Evolutionary conservation across 2,113 vertebrate genomes (phyloP).

Genomic region (Lophura nycthemera): DNA sequence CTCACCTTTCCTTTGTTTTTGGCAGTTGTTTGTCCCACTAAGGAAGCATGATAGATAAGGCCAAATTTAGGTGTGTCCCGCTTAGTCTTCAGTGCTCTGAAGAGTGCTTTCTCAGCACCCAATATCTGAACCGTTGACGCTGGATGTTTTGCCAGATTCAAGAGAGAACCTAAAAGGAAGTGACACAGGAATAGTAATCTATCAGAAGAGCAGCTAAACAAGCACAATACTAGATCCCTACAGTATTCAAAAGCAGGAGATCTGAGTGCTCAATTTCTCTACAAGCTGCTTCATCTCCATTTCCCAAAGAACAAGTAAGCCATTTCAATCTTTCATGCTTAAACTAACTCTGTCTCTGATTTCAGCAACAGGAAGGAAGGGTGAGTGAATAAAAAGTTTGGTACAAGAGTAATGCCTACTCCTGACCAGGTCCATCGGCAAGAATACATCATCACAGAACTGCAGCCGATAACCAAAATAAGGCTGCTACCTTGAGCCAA

Average conservation of each 20-base stretch:
- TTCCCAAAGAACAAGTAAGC: neutral
- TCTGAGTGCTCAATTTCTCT: neutral
- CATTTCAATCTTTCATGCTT: neutral
- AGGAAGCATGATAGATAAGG: constrained; percentile 96
- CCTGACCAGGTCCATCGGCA: neutral
- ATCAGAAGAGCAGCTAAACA: neutral
- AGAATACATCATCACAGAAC: neutral
- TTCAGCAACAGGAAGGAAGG: neutral
- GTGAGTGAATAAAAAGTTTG: constrained; percentile 1
- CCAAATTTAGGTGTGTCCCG: constrained; percentile 98
- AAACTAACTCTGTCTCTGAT: neutral
- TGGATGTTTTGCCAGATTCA: constrained; percentile 98
- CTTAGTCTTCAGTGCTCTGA: constrained; percentile 94
- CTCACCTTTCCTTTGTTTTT: constrained; percentile 98
- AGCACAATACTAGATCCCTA: neutral
- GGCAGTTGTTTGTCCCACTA: constrained; percentile 92
- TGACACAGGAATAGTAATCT: neutral
- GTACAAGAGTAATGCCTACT: neutral
- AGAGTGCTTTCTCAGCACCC: constrained; percentile 96
- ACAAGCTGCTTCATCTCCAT: neutral
- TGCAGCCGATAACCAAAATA: neutral
- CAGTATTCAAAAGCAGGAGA: neutral
- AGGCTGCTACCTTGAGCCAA: neutral
- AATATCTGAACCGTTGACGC: constrained; percentile 97
- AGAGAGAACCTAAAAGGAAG: constrained; percentile 85